Percentiles rank a stretch among this genome's conserved stretches.
Evolutionary conservation across 2,113 vertebrate genomes (phyloP).

Genomic region (Neopipo cinnamomea): DNA sequence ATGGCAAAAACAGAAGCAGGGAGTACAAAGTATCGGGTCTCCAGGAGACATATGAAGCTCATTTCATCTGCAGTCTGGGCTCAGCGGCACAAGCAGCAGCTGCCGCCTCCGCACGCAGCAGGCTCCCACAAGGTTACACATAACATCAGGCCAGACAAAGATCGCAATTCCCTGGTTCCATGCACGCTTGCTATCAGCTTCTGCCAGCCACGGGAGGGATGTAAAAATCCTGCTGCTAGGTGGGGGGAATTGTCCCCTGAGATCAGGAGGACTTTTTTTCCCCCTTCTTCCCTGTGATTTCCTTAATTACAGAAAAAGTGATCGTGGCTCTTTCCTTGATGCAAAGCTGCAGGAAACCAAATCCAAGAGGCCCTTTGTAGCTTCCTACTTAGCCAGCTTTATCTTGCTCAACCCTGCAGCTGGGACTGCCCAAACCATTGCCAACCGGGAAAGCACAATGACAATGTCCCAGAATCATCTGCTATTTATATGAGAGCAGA

Average conservation of each 20-base stretch:
- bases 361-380: background rate
- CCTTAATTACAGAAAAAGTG: background rate
- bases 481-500: background rate
- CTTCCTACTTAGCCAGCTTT: background rate
- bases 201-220: background rate
- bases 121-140: background rate
- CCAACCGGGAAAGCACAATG: background rate
- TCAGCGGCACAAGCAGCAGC: background rate
- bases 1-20: background rate
- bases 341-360: background rate
- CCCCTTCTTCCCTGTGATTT: background rate
- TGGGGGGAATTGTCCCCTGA: background rate
- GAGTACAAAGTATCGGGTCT: rapidly evolving
- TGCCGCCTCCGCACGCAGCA: rapidly evolving
- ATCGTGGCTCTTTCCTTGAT: background rate
- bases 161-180: rapidly evolving
- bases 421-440: background rate
- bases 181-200: rapidly evolving
- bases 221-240: background rate
- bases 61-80: rapidly evolving
- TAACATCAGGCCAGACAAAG: background rate
- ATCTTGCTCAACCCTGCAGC: background rate
- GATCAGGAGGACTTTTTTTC: background rate
- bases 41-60: background rate
- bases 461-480: background rate